phyloP scores from a whole-genome alignment of 2,113 vertebrate genomes.

The Trematocara variabile region DNA sequence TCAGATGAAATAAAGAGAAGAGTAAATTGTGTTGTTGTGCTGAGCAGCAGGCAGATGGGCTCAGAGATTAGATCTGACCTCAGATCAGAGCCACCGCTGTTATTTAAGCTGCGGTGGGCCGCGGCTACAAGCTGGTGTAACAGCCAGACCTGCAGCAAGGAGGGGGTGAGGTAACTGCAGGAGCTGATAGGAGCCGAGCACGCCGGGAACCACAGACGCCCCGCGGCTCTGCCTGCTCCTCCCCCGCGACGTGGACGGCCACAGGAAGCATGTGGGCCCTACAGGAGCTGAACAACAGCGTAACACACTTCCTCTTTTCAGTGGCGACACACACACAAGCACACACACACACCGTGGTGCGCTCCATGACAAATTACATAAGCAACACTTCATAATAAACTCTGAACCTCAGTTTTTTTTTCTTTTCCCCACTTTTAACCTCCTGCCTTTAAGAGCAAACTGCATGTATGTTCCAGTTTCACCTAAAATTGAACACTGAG shows the following conservation, averaged over 20 bases:
- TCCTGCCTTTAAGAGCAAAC: neutral
- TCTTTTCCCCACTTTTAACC: neutral
- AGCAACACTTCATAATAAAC: slow-evolving; percentile 1
- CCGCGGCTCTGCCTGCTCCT: neutral
- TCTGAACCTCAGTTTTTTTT: neutral
- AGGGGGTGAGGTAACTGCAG: neutral
- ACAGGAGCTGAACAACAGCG: slow-evolving; percentile 54
- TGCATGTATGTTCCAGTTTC: neutral
- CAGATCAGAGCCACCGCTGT: slow-evolving; percentile 47
- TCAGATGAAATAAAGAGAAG: neutral
- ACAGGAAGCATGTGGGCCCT: slow-evolving; percentile 70
- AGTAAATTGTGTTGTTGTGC: neutral
- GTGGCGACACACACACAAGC: neutral
- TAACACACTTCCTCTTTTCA: slow-evolving; percentile 72
- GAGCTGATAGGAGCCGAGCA: slow-evolving; percentile 51
- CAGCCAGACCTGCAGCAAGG: slow-evolving; percentile 47
- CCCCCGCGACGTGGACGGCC: slow-evolving; percentile 39
- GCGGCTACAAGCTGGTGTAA: slow-evolving; percentile 49
- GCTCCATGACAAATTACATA: slow-evolving; percentile 4
- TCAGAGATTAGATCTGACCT: slow-evolving; percentile 57
- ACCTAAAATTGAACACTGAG: neutral
- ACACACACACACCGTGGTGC: neutral
- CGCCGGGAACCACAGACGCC: slow-evolving; percentile 44
- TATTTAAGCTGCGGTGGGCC: slow-evolving; percentile 65
- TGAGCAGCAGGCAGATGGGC: slow-evolving; percentile 40